Evolutionary conservation across 2,888 invertebrate species (phyloP), one percentile per base, ranked within the genome.

Genomic region (Cosmia trapezina): DNA sequence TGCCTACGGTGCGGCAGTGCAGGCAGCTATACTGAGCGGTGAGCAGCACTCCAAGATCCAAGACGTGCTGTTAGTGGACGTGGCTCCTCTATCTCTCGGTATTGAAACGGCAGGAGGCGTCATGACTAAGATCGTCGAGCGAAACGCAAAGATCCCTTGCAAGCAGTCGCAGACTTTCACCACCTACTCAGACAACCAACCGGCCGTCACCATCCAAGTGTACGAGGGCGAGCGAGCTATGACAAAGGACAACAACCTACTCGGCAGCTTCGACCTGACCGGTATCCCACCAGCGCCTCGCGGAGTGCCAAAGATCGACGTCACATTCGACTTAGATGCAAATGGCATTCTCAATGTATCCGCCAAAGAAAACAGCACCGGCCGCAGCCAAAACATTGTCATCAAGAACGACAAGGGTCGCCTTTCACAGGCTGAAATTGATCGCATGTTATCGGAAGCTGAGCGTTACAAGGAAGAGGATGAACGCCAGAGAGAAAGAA

Each of bases 361-460:
- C 0, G 98, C 98, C n/a, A 97, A 97, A 81, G 97, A 97, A 81
- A 97, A 96, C 90, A 96, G 97, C 84, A 96, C 97, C 0, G 97
- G 97, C 37, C 97, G 97, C 83, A 97, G 97, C 67, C 97, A 97
- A 91, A 97, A 97, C 88, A 98, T 98, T 77, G 97, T 97, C 54
- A 98, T 98, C 85, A 98, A 98, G 89, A 98, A 98, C 93, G 98
- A 98, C 93, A 98, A 97, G 88, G 98, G 98, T 0, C 96, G 98
- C 8, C 94, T 98, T 65, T 98, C 98, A 11, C 98, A 98, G 89
- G 97, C 97, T 41, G 98, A 98, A 89, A 98, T 98, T 83, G 98
- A 98, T 76, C 96, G 97, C 80, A 98, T 98, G 98, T 92, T 98
- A 59, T 92, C 96, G 4, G 98, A 98, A 79, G 98, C 98, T 0